Evolutionary conservation across 2,113 vertebrate genomes (phyloP).

Genomic region (Trinectes maculatus): DNA sequence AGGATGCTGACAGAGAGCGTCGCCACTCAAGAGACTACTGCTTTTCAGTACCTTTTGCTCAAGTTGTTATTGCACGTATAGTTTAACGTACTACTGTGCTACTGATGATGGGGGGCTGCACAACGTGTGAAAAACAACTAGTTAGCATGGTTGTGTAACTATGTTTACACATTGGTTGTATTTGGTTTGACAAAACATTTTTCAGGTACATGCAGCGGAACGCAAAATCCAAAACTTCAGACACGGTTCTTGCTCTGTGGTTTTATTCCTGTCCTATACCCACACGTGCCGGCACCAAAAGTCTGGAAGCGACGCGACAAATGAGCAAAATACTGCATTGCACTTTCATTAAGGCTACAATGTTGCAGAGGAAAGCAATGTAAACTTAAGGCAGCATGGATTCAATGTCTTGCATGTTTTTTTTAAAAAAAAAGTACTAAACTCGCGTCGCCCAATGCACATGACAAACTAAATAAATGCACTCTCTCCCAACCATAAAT

Average conservation of each 20-base stretch:
- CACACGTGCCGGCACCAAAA: slow-evolving; percentile 58
- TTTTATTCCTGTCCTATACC: slow-evolving; percentile 53
- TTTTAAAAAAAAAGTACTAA: slow-evolving; percentile 46
- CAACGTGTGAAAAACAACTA: slow-evolving; percentile 47
- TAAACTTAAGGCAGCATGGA: slow-evolving; percentile 95
- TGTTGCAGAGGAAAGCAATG: slow-evolving; percentile 89
- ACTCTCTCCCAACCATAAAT: slow-evolving; percentile 70
- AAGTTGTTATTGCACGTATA: slow-evolving; percentile 35
- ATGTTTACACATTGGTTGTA: slow-evolving; percentile 3
- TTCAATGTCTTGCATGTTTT: slow-evolving; percentile 79
- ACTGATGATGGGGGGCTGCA: slow-evolving; percentile 34
- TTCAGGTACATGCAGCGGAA: slow-evolving; percentile 8
- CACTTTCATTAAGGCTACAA: slow-evolving; percentile 91
- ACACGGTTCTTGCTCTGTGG: slow-evolving; percentile 15
- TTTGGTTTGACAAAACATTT: slow-evolving; percentile 16
- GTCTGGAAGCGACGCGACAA: slow-evolving; percentile 48
- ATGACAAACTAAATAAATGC: slow-evolving; percentile 53
- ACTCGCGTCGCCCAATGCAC: slow-evolving; percentile 55
- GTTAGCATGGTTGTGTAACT: slow-evolving; percentile 28
- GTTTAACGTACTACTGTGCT: slow-evolving; percentile 20
- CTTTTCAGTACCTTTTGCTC: slow-evolving; percentile 18
- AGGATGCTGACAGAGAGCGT: neutral
- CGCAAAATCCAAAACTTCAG: slow-evolving; percentile 6
- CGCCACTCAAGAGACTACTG: neutral
- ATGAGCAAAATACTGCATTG: slow-evolving; percentile 75